Conservation (phyloP, 1,140 invertebrate species). For the Theocolax elegans region DNA sequence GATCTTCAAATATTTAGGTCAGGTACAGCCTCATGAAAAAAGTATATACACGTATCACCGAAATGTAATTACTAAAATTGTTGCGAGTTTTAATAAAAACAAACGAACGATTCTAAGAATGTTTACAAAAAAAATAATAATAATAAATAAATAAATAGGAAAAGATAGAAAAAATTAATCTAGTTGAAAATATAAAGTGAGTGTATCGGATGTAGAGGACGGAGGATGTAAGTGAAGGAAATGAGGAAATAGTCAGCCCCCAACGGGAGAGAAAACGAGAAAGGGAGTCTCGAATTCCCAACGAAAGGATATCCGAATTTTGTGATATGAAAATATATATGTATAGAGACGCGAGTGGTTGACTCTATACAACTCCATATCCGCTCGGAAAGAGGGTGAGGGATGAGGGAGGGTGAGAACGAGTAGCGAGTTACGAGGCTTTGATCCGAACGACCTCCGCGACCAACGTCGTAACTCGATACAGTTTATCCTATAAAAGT, state of each 20-base stretch:
- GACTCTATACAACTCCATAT: conserved; percentile 30
- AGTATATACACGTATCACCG: too few species aligned
- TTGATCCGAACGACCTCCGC: background rate
- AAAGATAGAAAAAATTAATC: too few species aligned
- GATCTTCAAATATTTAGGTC: too few species aligned
- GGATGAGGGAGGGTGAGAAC: background rate
- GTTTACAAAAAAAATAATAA: too few species aligned
- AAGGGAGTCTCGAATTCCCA: background rate
- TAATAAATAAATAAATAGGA: too few species aligned
- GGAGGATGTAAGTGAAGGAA: background rate
- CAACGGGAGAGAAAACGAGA: background rate
- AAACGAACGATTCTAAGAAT: too few species aligned
- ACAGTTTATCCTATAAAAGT: background rate
- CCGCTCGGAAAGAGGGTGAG: background rate
- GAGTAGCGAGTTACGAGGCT: background rate
- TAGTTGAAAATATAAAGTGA: too few species aligned
- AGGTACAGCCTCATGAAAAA: too few species aligned
- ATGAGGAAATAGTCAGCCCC: conserved; percentile 2
- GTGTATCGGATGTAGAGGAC: too few species aligned
- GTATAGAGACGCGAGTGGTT: background rate
- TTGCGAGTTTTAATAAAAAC: too few species aligned
- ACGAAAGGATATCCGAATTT: conserved; percentile 10
- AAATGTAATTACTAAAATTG: too few species aligned
- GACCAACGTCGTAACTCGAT: conserved; percentile 1
- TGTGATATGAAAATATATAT: background rate